phyloP scores from a whole-genome alignment of 2,113 vertebrate species.

The Otocyon megalotis region DNA sequence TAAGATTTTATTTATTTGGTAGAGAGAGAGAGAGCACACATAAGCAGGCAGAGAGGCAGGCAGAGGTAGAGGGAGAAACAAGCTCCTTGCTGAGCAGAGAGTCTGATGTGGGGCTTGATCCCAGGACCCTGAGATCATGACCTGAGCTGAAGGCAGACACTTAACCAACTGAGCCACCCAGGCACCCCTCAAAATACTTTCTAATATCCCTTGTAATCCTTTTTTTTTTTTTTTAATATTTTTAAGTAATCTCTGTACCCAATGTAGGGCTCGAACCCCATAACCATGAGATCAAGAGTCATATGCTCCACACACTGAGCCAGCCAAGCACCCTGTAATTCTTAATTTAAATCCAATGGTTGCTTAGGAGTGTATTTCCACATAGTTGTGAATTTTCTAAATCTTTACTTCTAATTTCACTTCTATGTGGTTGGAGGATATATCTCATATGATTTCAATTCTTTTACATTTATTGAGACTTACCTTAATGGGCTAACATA shows the following conservation, averaged over 20 bases:
- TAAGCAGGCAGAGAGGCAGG: too few species aligned
- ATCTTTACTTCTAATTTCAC: slow-evolving; percentile 1
- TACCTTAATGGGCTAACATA: background rate
- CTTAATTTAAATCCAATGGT: background rate
- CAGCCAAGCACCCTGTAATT: background rate
- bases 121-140: too few species aligned
- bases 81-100: too few species aligned
- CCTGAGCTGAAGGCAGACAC: too few species aligned
- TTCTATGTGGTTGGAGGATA: background rate
- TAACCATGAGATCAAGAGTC: background rate
- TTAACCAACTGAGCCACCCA: too few species aligned
- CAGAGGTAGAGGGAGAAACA: too few species aligned
- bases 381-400: background rate
- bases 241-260: background rate
- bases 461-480: background rate
- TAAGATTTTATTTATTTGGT: too few species aligned
- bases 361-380: background rate
- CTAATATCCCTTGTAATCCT: background rate
- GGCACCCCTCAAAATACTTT: background rate
- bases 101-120: too few species aligned
- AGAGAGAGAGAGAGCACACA: too few species aligned
- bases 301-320: background rate
- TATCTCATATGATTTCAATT: background rate
- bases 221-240: background rate
- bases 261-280: background rate